A percentile compares a stretch with the other conserved stretches of the same genome.
phyloP scores from a whole-genome alignment of 1,140 invertebrate genomes.

The Pseudomyrmex dendroicus region DNA sequence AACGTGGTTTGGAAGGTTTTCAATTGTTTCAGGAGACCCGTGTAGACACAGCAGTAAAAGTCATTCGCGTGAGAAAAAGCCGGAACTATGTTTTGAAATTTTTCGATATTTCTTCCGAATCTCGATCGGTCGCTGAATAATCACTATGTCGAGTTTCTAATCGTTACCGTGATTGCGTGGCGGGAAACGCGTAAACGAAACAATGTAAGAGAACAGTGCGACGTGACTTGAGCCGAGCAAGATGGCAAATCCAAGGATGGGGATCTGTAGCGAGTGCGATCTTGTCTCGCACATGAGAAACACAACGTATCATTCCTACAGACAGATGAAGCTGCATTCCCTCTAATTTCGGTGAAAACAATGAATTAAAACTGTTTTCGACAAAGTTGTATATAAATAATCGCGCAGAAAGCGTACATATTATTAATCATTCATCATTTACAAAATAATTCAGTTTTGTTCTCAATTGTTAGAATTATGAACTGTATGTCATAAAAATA shows the following conservation, averaged over 20 bases:
- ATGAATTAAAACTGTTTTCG: conserved; percentile 18
- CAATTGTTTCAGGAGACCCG: not conserved
- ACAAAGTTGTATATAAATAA: conserved; percentile 60
- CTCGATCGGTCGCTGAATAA: not conserved
- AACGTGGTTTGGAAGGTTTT: not conserved
- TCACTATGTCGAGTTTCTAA: conserved; percentile 25
- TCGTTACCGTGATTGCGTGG: conserved; percentile 18
- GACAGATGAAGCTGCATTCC: conserved; percentile 68
- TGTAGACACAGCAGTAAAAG: not conserved
- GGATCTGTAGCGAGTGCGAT: conserved; percentile 3
- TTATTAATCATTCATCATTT: conserved; percentile 22
- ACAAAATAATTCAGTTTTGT: not conserved
- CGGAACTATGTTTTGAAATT: not conserved
- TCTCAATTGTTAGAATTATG: not conserved
- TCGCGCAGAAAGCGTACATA: conserved; percentile 6
- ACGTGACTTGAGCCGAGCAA: conserved; percentile 9
- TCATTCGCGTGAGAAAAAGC: not conserved
- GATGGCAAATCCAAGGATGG: conserved; percentile 46
- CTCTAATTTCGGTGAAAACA: conserved; percentile 36
- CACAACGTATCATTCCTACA: conserved; percentile 68
- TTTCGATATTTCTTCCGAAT: not conserved
- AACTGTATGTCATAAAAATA: not conserved
- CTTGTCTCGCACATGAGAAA: conserved; percentile 43
- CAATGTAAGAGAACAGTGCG: conserved; percentile 44
- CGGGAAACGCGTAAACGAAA: conserved; percentile 18